Evolutionary conservation across 2,888 invertebrate species (phyloP), one percentile per base, ranked within the genome.

Genomic region (Tortricodes alternella): DNA sequence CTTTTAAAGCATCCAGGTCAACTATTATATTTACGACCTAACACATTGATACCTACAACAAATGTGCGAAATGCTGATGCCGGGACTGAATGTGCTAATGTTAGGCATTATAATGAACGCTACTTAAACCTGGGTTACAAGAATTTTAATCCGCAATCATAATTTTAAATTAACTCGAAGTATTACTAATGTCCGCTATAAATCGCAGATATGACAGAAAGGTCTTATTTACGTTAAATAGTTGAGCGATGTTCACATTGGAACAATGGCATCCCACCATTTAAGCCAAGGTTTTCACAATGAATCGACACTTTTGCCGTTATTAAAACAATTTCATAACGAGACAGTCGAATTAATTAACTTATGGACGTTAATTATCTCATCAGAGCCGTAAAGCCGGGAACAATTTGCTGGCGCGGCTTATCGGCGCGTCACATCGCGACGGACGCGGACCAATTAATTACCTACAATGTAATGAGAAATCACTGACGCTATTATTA

Each of bases 301-400:
- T 74, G 76, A 79, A 74, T 80, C 77, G 78, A 78, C 74, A 71
- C 76, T 78, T 81, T 82, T 77, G 70, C 73, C 64, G 67, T n/a
- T 72, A 76, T 78, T 77, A 79, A 81, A 76, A 76, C 78, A 76
- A 76, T 76, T 77, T 73, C 71, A 34, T 78, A 80, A 81, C 77
- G 80, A 80, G 80, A 67, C 74, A 77, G 73, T 70, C 76, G 78
- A 80, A 81, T 78, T 84, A 88, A 88, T 89, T 87, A 88, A 86
- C 86, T 84, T 86, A 83, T 78, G 73, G 77, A 79, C 74, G 81
- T 83, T 89, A 88, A 89, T 89, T 88, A 86, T 84, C 85, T 85
- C 85, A 83, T 89, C 87, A 85, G 73, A 71, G 74, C 75, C 71
- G 78, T 86, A 85, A 73, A 71, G 73, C 75, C 71, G 77, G 76